phyloP scores from a whole-genome alignment of 2,888 invertebrate species.

The Cynaeus angustus region DNA sequence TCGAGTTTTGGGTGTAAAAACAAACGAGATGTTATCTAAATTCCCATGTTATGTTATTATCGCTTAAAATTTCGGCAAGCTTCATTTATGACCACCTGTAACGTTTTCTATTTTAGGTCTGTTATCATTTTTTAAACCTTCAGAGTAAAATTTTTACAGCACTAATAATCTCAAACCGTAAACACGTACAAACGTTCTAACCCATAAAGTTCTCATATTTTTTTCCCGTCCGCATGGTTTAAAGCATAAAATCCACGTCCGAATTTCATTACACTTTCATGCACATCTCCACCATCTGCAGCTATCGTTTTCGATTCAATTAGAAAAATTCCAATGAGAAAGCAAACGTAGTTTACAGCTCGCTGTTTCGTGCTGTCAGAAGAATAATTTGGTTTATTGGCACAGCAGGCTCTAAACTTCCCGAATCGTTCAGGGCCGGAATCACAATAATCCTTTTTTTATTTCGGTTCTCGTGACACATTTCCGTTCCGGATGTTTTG shows the following conservation, averaged over 20 bases:
- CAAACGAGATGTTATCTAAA: too few relatives aligned
- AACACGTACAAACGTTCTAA: neutral
- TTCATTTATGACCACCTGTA: neutral
- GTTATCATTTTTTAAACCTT: constrained; percentile 7
- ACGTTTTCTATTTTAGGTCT: neutral
- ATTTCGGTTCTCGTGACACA: constrained; percentile 23
- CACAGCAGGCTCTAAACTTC: constrained; percentile 25
- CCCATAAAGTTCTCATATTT: neutral
- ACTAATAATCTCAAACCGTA: neutral
- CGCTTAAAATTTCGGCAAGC: neutral
- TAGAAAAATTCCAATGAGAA: constrained; percentile 25
- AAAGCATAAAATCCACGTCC: neutral
- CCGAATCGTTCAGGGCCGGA: constrained; percentile 26
- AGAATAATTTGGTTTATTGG: constrained; percentile 34
- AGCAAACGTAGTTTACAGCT: constrained; percentile 14
- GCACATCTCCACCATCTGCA: constrained; percentile 4
- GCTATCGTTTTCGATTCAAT: constrained; percentile 20
- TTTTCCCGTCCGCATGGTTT: constrained; percentile 8
- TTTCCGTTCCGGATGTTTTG: constrained; percentile 16
- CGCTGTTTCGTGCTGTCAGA: constrained; percentile 25
- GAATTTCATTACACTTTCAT: constrained; percentile 7
- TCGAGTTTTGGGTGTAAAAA: too few relatives aligned
- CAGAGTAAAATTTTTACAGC: constrained; percentile 2
- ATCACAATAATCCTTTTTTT: constrained; percentile 40
- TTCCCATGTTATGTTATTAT: too few relatives aligned